Percentiles rank a stretch among this genome's conserved stretches.
Conservation (phyloP, 1,140 invertebrate species). For the Apis dorsata region DNA sequence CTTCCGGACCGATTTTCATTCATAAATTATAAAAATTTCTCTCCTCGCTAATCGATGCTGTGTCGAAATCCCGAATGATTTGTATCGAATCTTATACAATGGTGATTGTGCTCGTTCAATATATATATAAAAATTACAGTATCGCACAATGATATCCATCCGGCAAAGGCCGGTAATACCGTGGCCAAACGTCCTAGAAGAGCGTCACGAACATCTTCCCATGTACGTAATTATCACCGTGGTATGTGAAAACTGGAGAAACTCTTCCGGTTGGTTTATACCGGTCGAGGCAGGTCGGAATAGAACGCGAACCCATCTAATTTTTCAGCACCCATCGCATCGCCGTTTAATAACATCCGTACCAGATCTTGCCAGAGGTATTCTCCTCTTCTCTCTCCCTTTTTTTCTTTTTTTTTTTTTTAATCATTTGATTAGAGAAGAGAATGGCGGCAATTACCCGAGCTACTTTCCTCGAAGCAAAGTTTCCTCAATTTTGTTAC, state of each 20-base stretch:
- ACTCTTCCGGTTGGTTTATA: slow-evolving; percentile 74
- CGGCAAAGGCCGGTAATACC: slow-evolving; percentile 40
- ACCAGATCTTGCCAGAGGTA: background rate
- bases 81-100: background rate
- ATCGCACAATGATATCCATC: background rate
- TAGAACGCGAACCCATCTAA: slow-evolving; percentile 12
- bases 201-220: slow-evolving; percentile 68
- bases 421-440: background rate
- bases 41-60: background rate
- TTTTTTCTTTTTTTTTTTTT: background rate
- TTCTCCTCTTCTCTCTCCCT: background rate
- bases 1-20: background rate
- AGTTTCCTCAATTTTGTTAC: slow-evolving; percentile 3
- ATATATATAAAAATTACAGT: background rate
- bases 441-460: background rate
- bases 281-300: slow-evolving; percentile 17
- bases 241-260: slow-evolving; percentile 78
- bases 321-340: slow-evolving; percentile 17
- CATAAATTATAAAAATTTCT: background rate
- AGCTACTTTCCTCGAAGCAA: slow-evolving; percentile 3
- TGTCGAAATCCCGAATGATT: background rate
- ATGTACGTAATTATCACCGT: slow-evolving; percentile 75
- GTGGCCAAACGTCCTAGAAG: slow-evolving; percentile 54
- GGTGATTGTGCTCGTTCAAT: background rate
- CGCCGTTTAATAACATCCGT: background rate